Base-by-base conservation (phyloP, 2,113 vertebrate genomes). In the Macroglossus sobrinus region DNA sequence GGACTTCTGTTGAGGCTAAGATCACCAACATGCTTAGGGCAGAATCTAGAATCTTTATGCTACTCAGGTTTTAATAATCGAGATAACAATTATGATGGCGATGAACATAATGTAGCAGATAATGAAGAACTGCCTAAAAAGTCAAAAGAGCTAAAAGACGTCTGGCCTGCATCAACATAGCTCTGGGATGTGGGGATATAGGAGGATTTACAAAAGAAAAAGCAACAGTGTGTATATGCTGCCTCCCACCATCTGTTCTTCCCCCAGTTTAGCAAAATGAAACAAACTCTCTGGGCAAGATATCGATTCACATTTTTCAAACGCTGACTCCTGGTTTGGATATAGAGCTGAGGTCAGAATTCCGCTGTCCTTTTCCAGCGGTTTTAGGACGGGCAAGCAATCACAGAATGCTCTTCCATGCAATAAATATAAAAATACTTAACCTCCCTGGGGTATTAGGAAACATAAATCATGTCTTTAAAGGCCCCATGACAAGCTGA, bases 381-480 rank as follows among this genome's bases (percentile, higher is more conserved):
- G 96, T 80, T 97, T 95, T 68, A 97, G 90, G 96, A 97, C 90
- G 93, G 96, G 95, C 96, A 87, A 88, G 97, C 92, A 97, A 97
- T 87, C 96, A 95, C 59, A 95, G 84, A 96, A 84, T 40, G 55
- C 97, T 97, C 96, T 94, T 97, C 92, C 26, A 14, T 80, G 84
- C 97, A 97, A 98, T 97, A 97, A 98, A 97, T 97, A 98, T 85
- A 90, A 98, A 97, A 97, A 98, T 96, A 97, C 93, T 96, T 97
- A 88, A 93, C 95, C 89, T 97, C 95, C 87, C 50, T 2, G 15
- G 93, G 76, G 96, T 45, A 93, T 95, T 72, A 97, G 38, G 76
- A 95, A 97, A 76, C 96, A 97, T 98, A 96, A 97, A 98, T 97
- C 97, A 97, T 94, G 96, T 97, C 84, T 96, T 93, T 95, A 96